phyloP scores from a whole-genome alignment of 53 echinoderm and acorn worm species.

The Hippasteria phrygiana region DNA sequence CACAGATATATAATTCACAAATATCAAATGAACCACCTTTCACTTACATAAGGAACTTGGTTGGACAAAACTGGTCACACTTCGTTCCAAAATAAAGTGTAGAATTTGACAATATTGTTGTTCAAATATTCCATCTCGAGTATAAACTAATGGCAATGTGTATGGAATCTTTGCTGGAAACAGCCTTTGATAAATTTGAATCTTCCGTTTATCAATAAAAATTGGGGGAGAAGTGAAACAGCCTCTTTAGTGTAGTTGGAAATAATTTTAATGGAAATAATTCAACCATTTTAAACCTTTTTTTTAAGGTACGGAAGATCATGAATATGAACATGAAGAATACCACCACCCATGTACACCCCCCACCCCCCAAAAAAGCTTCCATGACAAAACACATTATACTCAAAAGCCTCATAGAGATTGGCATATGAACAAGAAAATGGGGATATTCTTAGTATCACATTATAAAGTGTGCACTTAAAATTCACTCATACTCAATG shows the following conservation, averaged over 20 bases:
- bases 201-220: background rate
- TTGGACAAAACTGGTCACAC: too few relatives aligned
- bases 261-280: background rate
- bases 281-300: background rate
- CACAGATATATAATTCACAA: background rate
- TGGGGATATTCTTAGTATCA: too few relatives aligned
- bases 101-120: background rate
- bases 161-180: background rate
- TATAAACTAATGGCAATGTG: background rate
- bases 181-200: background rate
- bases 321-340: background rate
- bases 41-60: background rate
- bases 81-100: too few relatives aligned
- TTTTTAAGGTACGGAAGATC: background rate
- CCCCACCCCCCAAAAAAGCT: background rate
- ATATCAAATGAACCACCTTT: background rate
- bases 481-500: too few relatives aligned
- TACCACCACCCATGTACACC: background rate
- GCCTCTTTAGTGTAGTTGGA: background rate
- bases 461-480: too few relatives aligned
- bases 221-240: background rate
- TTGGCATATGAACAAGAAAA: too few relatives aligned
- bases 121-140: background rate
- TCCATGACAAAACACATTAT: too few relatives aligned
- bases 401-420: too few relatives aligned